Evolutionary conservation across 2,888 invertebrate genomes (phyloP).

Genomic region (Sinelater perroti): DNA sequence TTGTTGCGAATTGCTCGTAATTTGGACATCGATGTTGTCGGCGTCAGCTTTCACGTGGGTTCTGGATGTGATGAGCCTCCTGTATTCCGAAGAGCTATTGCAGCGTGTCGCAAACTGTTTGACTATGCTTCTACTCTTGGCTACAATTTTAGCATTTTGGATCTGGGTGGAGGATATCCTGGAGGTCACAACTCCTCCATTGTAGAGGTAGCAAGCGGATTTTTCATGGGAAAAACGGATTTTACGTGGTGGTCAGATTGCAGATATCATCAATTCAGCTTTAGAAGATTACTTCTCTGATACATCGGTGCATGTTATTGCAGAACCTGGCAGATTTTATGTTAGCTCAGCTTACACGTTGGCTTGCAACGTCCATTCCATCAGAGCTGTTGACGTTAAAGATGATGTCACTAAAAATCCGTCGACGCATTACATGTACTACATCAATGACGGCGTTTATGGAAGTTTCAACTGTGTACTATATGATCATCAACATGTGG

Average conservation of each 20-base stretch:
- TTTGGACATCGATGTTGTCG: constrained; percentile 78
- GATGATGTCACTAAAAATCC: constrained; percentile 44
- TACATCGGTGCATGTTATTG: constrained; percentile 84
- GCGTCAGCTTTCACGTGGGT: constrained; percentile 94
- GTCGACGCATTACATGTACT: constrained; percentile 82
- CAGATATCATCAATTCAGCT: constrained; percentile 80
- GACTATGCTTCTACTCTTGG: constrained; percentile 76
- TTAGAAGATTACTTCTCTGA: constrained; percentile 86
- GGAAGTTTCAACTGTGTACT: constrained; percentile 98
- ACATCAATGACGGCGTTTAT: constrained; percentile 98
- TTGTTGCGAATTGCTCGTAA: constrained; percentile 78
- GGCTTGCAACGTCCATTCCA: constrained; percentile 86
- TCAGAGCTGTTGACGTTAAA: constrained; percentile 62
- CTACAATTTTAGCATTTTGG: constrained; percentile 79
- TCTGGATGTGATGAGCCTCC: constrained; percentile 87
- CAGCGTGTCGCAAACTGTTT: constrained; percentile 73
- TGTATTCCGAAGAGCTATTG: constrained; percentile 84
- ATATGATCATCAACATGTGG: constrained; percentile 89
- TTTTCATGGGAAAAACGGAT: constrained; percentile 20
- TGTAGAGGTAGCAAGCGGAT: constrained; percentile 68
- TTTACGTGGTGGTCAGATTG: constrained; percentile 66
- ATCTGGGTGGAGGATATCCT: constrained; percentile 92
- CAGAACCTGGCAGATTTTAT: constrained; percentile 97
- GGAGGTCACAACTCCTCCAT: constrained; percentile 75
- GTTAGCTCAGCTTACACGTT: constrained; percentile 95